Percentiles rank a stretch among this genome's conserved stretches.
phyloP scores from a whole-genome alignment of 2,113 vertebrate species.

The Salminus brasiliensis region DNA sequence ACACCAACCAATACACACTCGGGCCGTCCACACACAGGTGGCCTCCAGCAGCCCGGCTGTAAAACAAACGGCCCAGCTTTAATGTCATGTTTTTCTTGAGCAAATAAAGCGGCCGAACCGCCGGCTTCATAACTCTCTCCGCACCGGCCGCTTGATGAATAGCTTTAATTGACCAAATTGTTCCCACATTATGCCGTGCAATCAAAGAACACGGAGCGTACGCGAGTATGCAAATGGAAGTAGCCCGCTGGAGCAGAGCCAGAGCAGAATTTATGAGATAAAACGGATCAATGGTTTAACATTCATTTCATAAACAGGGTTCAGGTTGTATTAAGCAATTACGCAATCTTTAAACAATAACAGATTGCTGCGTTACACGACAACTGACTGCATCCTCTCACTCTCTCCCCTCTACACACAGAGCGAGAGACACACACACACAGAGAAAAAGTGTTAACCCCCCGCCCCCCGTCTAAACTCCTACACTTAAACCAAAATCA shows the following conservation, averaged over 20 bases:
- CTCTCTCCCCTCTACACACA: background rate
- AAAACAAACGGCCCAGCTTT: constrained; percentile 30
- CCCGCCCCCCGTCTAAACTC: too few relatives aligned
- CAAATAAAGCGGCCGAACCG: constrained; percentile 47
- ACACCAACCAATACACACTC: constrained; percentile 64
- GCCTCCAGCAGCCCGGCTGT: background rate
- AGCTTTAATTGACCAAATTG: constrained; percentile 49
- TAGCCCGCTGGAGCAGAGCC: constrained; percentile 2
- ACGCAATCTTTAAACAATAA: background rate
- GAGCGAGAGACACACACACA: too few relatives aligned
- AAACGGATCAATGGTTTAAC: constrained; percentile 17
- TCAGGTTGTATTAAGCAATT: constrained; percentile 1
- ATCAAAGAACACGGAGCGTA: constrained; percentile 1
- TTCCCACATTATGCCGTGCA: constrained; percentile 41
- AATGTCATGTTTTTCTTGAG: constrained; percentile 57
- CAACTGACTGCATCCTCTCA: background rate
- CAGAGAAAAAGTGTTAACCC: too few relatives aligned
- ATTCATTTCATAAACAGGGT: background rate
- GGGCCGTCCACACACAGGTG: constrained; percentile 23
- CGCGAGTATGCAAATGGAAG: background rate
- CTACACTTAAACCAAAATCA: too few relatives aligned
- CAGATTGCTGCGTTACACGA: background rate
- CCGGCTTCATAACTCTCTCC: constrained; percentile 29
- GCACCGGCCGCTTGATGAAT: constrained; percentile 38
- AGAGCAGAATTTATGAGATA: constrained; percentile 14